phyloP scores from a whole-genome alignment of 1,140 invertebrate genomes.

The Nephila pilipes region DNA sequence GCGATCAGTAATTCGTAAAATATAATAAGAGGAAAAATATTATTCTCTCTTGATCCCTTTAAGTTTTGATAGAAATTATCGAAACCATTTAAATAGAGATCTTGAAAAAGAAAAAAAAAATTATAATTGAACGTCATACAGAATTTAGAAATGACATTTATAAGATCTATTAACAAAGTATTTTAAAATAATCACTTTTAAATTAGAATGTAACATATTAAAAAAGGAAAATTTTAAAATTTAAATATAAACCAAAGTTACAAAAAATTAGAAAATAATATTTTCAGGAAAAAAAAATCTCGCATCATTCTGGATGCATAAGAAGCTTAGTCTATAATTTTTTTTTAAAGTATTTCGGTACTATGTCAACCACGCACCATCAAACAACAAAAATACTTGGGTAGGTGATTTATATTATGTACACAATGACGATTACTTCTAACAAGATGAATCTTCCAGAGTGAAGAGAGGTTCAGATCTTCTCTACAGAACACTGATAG shows the following conservation, averaged over 20 bases:
- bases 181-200: too few species aligned
- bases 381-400: conserved; percentile 57
- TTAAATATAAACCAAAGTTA: too few species aligned
- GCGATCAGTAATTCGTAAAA: not conserved
- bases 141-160: too few species aligned
- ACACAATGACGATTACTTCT: conserved; percentile 46
- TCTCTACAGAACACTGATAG: conserved; percentile 31
- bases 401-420: conserved; percentile 49
- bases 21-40: too few species aligned
- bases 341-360: not conserved
- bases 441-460: conserved; percentile 23
- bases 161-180: too few species aligned
- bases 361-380: not conserved
- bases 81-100: too few species aligned
- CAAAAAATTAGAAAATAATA: not conserved
- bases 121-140: too few species aligned
- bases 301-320: not conserved
- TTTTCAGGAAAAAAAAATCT: not conserved
- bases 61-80: too few species aligned
- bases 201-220: too few species aligned
- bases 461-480: not conserved
- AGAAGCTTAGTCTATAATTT: not conserved
- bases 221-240: too few species aligned
- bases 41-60: too few species aligned
- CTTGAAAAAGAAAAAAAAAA: too few species aligned